phyloP scores from a whole-genome alignment of 2,888 invertebrate species.

The Ochropleura leucogaster region DNA sequence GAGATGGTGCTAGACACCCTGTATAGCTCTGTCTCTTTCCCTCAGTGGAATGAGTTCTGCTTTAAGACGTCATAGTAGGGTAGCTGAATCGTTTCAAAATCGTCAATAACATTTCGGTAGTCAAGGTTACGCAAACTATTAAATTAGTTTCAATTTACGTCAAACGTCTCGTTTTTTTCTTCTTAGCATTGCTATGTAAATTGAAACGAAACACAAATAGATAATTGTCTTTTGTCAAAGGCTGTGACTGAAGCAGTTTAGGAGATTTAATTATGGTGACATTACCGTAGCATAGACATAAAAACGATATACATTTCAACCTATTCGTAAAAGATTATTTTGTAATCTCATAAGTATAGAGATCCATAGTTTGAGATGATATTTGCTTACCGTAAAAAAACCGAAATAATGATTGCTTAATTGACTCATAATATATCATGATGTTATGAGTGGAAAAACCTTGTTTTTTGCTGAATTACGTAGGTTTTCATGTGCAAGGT shows the following conservation, averaged over 20 bases:
- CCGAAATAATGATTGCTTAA: background rate
- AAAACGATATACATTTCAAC: background rate
- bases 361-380: background rate
- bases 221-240: constrained; percentile 32
- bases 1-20: too few species aligned
- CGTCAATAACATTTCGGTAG: background rate
- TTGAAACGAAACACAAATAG: constrained; percentile 6
- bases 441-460: background rate
- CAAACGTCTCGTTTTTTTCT: constrained; percentile 14
- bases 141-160: constrained; percentile 30
- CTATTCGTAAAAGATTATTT: background rate
- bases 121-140: constrained; percentile 10
- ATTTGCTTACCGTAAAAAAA: background rate
- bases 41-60: too few species aligned
- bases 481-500: background rate
- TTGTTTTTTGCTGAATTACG: too few species aligned
- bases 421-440: too few species aligned
- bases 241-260: constrained; percentile 4
- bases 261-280: constrained; percentile 22
- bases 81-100: background rate
- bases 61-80: too few species aligned
- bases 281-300: constrained; percentile 17
- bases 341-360: too few species aligned
- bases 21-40: too few species aligned
- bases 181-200: constrained; percentile 21